phyloP scores from a whole-genome alignment of 2,797 vertebrate species.

The Clarias pachynema region DNA sequence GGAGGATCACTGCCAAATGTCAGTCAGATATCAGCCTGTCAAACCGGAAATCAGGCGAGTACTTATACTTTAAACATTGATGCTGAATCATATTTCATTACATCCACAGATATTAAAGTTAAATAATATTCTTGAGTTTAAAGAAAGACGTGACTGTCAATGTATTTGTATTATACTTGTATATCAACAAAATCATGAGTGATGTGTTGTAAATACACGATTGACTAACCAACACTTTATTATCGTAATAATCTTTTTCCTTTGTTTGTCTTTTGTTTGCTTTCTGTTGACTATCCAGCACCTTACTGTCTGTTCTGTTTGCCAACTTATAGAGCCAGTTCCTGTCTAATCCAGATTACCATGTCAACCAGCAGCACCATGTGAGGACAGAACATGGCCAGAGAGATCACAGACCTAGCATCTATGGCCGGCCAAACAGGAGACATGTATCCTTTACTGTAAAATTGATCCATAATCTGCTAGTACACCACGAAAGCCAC shows the following conservation, averaged over 20 bases:
- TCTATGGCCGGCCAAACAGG: slow-evolving; percentile 74
- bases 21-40: slow-evolving; percentile 80
- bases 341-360: slow-evolving; percentile 72
- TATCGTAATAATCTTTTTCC: not conserved
- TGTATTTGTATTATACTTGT: not conserved
- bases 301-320: slow-evolving; percentile 29
- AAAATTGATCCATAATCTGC: not conserved
- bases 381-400: slow-evolving; percentile 80
- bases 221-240: not conserved
- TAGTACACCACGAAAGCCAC: not conserved
- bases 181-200: not conserved
- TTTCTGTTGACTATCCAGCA: not conserved
- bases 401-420: slow-evolving; percentile 75
- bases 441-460: slow-evolving; percentile 82
- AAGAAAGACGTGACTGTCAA: not conserved
- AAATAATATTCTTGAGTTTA: not conserved
- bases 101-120: not conserved
- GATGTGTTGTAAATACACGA: not conserved
- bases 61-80: not conserved
- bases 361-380: slow-evolving; percentile 78
- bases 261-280: not conserved
- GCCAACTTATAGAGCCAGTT: slow-evolving; percentile 68
- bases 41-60: slow-evolving; percentile 77
- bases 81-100: not conserved
- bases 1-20: slow-evolving; percentile 85